These are phyloP conservation scores for Phocoena phocoena DNA, from an alignment of 2,113 vertebrate genomes.

Conservation along the genomic window DNA sequence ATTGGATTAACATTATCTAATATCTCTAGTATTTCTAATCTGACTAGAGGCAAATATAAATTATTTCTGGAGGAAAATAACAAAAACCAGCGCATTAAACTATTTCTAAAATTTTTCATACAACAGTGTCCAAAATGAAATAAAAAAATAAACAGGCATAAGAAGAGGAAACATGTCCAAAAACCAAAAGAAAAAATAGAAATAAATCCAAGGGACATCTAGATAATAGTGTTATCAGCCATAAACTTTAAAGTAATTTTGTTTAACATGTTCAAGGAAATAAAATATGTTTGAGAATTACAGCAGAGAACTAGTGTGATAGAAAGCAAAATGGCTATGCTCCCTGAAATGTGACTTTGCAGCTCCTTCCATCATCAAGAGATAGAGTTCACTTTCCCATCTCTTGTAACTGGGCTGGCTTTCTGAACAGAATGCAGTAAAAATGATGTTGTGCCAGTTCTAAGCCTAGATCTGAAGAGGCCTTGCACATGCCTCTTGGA, in stretches of 20 bases:
- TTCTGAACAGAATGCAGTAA: not conserved
- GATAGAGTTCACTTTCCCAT: not conserved
- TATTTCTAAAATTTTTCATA: not conserved
- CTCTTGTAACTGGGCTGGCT: not conserved
- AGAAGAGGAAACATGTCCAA: not conserved
- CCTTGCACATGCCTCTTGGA: not conserved
- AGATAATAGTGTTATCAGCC: no score
- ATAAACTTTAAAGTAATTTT: not conserved
- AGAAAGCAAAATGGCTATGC: not conserved
- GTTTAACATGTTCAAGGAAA: not conserved
- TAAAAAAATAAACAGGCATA: not conserved
- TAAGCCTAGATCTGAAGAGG: not conserved
- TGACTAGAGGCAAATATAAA: not conserved
- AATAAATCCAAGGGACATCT: not conserved
- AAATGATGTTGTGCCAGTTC: not conserved
- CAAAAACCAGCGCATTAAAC: not conserved
- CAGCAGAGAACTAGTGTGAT: not conserved
- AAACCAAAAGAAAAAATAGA: not conserved
- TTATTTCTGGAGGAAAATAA: not conserved
- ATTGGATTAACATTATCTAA: not conserved
- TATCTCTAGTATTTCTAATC: not conserved
- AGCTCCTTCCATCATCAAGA: not conserved
- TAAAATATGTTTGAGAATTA: not conserved
- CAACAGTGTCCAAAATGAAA: not conserved
- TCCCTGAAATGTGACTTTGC: not conserved